Evolutionary conservation across 2,888 invertebrate genomes (phyloP).

Genomic region (Meiosimyza decipiens): DNA sequence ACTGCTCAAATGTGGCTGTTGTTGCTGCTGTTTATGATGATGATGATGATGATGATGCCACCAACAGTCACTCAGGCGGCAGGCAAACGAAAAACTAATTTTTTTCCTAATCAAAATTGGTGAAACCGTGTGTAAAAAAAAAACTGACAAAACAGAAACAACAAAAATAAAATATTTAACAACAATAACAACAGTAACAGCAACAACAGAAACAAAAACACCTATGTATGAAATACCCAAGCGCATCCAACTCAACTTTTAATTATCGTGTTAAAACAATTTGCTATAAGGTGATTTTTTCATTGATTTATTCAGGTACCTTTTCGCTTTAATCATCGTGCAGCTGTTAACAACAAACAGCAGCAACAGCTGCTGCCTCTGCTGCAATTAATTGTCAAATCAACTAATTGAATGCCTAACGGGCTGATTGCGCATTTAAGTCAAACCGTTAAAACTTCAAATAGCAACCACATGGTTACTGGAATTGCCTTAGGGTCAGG

Average conservation of each 20-base stretch:
- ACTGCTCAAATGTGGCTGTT: neutral
- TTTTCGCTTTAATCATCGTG: neutral
- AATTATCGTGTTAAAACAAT: constrained; percentile 9
- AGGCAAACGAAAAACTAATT: neutral
- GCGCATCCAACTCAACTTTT: constrained; percentile 19
- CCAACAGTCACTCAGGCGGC: neutral
- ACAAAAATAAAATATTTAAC: neutral
- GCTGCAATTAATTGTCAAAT: constrained; percentile 17
- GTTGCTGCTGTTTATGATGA: neutral
- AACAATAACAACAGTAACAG: neutral
- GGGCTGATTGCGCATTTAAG: constrained; percentile 6
- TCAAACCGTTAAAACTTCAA: neutral
- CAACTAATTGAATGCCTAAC: constrained; percentile 4
- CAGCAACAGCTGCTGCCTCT: neutral
- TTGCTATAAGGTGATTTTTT: constrained; percentile 7
- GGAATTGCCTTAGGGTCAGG: no score
- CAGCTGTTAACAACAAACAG: neutral
- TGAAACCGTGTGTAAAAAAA: constrained; percentile 28
- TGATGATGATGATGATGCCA: neutral
- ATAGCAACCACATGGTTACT: neutral
- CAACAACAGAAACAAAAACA: constrained; percentile 7
- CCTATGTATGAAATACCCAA: neutral
- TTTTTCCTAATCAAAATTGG: constrained; percentile 15
- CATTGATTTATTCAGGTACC: constrained; percentile 9
- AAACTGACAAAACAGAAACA: neutral